phyloP scores from a whole-genome alignment of 2,888 invertebrate genomes.

The Yponomeuta malinellus region DNA sequence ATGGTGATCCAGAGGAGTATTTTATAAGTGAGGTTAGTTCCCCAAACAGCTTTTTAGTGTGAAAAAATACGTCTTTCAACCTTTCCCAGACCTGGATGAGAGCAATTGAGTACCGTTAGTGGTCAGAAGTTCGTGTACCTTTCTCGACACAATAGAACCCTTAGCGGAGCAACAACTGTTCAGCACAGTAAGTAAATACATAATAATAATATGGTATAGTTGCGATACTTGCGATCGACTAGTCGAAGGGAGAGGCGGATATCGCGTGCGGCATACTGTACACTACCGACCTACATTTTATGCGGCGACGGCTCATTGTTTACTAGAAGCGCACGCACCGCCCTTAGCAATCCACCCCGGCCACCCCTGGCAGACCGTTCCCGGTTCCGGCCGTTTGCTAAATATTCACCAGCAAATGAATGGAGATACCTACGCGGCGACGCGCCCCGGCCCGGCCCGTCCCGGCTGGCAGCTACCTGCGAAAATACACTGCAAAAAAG shows the following conservation, averaged over 20 bases:
- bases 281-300: slow-evolving; percentile 74
- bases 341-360: slow-evolving; percentile 21
- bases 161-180: slow-evolving; percentile 18
- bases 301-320: slow-evolving; percentile 63
- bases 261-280: slow-evolving; percentile 59
- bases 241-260: slow-evolving; percentile 42
- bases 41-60: no score
- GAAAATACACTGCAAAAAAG: slow-evolving; percentile 64
- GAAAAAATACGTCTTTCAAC: background rate
- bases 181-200: slow-evolving; percentile 27
- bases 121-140: slow-evolving; percentile 6
- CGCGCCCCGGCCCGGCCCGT: slow-evolving; percentile 29
- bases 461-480: slow-evolving; percentile 58
- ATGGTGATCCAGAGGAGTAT: background rate
- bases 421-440: slow-evolving; percentile 34
- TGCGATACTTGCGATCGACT: slow-evolving; percentile 31
- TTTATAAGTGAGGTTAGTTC: background rate
- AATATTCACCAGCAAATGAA: slow-evolving; percentile 33
- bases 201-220: slow-evolving; percentile 27
- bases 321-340: slow-evolving; percentile 58
- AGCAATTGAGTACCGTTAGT: slow-evolving; percentile 13
- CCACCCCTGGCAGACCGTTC: background rate
- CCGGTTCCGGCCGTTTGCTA: slow-evolving; percentile 10
- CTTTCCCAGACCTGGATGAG: background rate
- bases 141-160: slow-evolving; percentile 31